Evolutionary conservation across 2,113 vertebrate genomes (phyloP).

Genomic region (Anolis carolinensis): DNA sequence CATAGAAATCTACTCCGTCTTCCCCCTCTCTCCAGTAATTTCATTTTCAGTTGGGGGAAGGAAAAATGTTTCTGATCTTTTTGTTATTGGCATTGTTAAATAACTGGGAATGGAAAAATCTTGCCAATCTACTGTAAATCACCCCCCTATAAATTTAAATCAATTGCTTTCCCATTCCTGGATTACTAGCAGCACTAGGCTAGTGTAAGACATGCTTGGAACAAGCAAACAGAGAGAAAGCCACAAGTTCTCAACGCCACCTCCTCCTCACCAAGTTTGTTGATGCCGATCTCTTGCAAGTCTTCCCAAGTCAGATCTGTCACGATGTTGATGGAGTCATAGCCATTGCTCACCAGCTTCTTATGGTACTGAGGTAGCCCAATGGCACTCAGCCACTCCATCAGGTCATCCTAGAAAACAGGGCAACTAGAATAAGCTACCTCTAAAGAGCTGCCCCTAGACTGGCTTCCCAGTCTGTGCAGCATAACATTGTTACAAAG

Average conservation of each 20-base stretch:
- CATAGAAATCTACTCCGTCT: too few species aligned
- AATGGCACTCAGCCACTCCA: slow-evolving; percentile 92
- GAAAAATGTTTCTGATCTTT: too few species aligned
- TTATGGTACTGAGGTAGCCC: slow-evolving; percentile 94
- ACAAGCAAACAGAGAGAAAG: not conserved
- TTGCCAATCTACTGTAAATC: too few species aligned
- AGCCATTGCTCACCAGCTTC: slow-evolving; percentile 90
- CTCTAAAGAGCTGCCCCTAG: too few species aligned
- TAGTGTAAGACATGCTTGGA: not conserved
- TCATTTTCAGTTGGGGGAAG: too few species aligned
- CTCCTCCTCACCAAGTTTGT: slow-evolving; percentile 86
- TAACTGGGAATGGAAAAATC: too few species aligned
- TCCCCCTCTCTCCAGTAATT: too few species aligned
- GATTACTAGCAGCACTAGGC: too few species aligned
- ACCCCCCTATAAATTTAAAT: too few species aligned
- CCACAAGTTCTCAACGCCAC: not conserved
- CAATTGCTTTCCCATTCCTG: too few species aligned
- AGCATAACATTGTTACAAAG: not conserved
- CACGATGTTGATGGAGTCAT: slow-evolving; percentile 92
- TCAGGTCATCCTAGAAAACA: slow-evolving; percentile 80
- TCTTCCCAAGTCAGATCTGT: slow-evolving; percentile 94
- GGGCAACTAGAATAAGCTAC: not conserved
- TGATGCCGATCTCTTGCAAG: slow-evolving; percentile 95
- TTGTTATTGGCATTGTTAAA: too few species aligned
- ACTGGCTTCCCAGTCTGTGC: not conserved